Conservation (phyloP, 23 tunicate species). For the Oikopleura dioica region DNA sequence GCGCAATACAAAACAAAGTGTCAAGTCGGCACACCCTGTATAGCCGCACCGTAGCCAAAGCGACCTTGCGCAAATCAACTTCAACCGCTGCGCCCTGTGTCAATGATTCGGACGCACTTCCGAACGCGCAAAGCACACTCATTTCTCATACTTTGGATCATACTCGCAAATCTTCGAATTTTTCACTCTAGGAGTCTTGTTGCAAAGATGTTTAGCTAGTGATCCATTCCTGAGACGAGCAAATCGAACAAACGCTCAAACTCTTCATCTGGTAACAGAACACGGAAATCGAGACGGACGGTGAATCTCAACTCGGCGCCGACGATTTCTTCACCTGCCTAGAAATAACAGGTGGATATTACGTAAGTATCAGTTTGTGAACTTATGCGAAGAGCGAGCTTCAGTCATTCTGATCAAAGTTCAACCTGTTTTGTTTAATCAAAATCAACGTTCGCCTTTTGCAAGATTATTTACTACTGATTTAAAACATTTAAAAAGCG, state of each 20-base stretch:
- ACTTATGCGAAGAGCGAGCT: no score
- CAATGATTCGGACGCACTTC: not conserved
- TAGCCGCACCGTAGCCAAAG: not conserved
- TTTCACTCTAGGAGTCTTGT: no score
- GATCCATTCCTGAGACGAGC: not conserved
- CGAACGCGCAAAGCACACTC: slow-evolving; percentile 5
- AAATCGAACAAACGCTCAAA: not conserved
- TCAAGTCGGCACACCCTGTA: not conserved
- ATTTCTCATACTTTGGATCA: no score
- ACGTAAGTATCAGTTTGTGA: no score
- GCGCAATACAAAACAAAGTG: not conserved
- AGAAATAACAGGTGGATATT: no score
- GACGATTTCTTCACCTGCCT: not conserved
- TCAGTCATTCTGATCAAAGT: no score
- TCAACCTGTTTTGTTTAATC: no score
- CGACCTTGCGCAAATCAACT: not conserved
- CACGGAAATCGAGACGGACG: not conserved
- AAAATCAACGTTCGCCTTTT: no score
- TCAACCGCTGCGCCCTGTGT: not conserved
- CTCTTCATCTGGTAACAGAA: not conserved
- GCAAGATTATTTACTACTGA: no score
- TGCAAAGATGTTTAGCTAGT: no score
- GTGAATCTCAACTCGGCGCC: not conserved
- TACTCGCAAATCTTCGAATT: no score
- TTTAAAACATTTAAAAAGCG: no score